phyloP scores from a whole-genome alignment of 2,888 invertebrate species.

The Clivina fossor region DNA sequence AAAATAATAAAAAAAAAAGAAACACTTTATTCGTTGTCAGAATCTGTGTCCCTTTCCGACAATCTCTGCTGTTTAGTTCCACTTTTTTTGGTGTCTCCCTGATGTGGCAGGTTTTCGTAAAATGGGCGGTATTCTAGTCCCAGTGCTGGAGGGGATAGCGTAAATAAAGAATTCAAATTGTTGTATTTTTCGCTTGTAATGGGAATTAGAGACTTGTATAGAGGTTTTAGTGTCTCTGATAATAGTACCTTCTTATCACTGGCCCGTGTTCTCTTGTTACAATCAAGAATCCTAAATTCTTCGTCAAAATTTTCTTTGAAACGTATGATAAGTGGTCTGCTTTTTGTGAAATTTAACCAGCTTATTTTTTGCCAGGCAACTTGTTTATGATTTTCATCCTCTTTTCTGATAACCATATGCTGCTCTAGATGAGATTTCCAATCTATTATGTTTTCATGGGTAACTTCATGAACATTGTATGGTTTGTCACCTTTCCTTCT shows the following conservation, averaged over 20 bases:
- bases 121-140: neutral
- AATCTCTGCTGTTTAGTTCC: neutral
- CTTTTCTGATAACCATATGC: slow-evolving; percentile 21
- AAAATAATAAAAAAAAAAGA: too few species aligned
- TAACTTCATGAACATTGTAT: neutral
- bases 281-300: slow-evolving; percentile 21
- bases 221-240: neutral
- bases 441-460: slow-evolving; percentile 12
- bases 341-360: slow-evolving; percentile 30
- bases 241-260: neutral
- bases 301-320: slow-evolving; percentile 35
- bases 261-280: slow-evolving; percentile 27
- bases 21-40: too few species aligned
- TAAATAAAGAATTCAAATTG: neutral
- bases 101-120: slow-evolving; percentile 2
- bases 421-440: slow-evolving; percentile 9
- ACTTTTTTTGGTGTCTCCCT: neutral
- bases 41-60: neutral
- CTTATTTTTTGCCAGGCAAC: slow-evolving; percentile 34
- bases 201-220: neutral
- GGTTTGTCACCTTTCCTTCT: slow-evolving; percentile 36
- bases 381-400: slow-evolving; percentile 20
- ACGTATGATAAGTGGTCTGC: slow-evolving; percentile 25
- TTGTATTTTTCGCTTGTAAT: neutral
- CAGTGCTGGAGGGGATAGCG: neutral